These are phyloP conservation scores for Scleropages formosus DNA, from an alignment of 2,797 vertebrate genomes.

Conservation along the genomic window DNA sequence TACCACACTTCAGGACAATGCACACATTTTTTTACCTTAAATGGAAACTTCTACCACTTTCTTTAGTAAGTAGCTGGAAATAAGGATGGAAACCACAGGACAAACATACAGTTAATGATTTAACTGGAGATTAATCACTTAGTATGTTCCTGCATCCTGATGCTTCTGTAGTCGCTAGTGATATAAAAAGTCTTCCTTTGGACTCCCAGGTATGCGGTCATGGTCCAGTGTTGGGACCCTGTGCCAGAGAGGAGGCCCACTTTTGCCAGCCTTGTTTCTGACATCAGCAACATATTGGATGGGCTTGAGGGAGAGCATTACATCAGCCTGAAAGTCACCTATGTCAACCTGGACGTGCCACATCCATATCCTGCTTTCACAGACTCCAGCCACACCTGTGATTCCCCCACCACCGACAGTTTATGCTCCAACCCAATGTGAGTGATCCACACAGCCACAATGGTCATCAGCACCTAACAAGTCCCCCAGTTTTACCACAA, in stretches of 20 bases:
- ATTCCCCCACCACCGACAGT: conserved; percentile 45
- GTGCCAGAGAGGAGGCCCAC: conserved; percentile 74
- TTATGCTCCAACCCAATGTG: conserved; percentile 24
- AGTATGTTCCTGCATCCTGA: background rate
- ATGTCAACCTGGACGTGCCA: conserved; percentile 77
- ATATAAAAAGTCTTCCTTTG: background rate
- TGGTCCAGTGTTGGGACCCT: conserved; percentile 85
- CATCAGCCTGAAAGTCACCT: conserved; percentile 81
- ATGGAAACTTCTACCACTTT: background rate
- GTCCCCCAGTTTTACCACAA: no score
- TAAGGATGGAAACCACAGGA: conserved; percentile 8
- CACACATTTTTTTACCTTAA: background rate
- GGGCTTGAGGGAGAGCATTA: conserved; percentile 84
- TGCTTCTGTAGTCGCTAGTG: conserved; percentile 30
- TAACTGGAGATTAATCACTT: no score
- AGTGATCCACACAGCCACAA: conserved; percentile 11
- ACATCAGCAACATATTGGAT: conserved; percentile 70
- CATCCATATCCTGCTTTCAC: conserved; percentile 61
- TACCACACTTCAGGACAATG: no score
- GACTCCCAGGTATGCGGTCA: conserved; percentile 68
- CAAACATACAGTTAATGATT: background rate
- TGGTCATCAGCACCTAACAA: conserved; percentile 30
- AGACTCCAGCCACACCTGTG: conserved; percentile 33
- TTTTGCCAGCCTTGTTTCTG: conserved; percentile 70
- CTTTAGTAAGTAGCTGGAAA: background rate